A percentile compares a stretch with the other conserved stretches of the same genome.
Evolutionary conservation across 2,113 vertebrate species (phyloP).

Genomic region (cat (Felis catus)): F.catus_Fca126_mat1.0 CM031420.1:59498501-59499000

Average conservation of each 20-base stretch:
- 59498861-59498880: neutral
- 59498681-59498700: neutral
- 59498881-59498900: neutral
- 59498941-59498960: neutral
- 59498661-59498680: neutral
- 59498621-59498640: neutral
- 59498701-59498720: neutral
- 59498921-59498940: neutral
- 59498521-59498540: neutral
- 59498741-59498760: neutral
- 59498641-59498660: neutral
- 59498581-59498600: neutral
- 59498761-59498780: neutral
- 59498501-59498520: neutral
- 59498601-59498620: neutral
- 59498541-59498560: neutral
- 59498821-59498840: neutral
- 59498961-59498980: neutral
- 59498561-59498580: neutral
- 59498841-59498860: neutral
- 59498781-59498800: neutral
- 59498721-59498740: neutral
- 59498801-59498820: neutral
- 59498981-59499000: neutral
- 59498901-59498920: neutral